These are phyloP conservation scores for Peromyscus attwateri DNA, from an alignment of 2,797 vertebrate species.

Conservation along the genomic window DNA sequence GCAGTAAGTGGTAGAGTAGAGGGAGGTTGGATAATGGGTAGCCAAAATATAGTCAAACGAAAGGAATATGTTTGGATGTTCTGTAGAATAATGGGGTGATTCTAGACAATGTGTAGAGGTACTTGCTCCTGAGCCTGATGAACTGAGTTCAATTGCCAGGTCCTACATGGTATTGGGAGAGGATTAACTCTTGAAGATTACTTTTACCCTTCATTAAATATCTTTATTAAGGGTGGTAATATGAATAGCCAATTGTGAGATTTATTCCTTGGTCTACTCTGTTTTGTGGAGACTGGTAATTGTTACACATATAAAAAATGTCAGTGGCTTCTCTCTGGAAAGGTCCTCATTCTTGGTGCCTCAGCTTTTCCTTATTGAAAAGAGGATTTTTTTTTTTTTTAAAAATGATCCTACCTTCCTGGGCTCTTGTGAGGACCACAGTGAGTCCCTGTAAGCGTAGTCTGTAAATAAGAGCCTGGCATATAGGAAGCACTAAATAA, in stretches of 20 bases:
- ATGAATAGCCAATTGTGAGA: slow-evolving; percentile 15
- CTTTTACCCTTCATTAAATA: slow-evolving; percentile 22
- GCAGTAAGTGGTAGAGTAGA: neutral
- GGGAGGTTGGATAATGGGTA: neutral
- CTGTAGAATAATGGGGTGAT: neutral
- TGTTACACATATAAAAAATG: neutral
- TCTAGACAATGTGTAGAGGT: neutral
- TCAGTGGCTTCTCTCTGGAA: neutral
- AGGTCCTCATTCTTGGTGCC: neutral
- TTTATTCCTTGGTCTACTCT: neutral
- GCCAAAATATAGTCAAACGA: neutral
- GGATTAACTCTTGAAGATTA: neutral
- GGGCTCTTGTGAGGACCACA: neutral
- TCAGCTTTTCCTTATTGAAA: neutral
- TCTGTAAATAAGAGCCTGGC: neutral
- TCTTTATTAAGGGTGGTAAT: slow-evolving; percentile 43
- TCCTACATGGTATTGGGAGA: too few species aligned
- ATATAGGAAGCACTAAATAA: neutral
- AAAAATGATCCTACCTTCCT: neutral
- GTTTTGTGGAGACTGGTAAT: neutral
- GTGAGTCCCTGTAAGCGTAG: neutral
- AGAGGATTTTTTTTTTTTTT: neutral
- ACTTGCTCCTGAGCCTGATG: neutral
- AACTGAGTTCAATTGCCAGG: neutral
- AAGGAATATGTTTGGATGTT: neutral